Percentiles rank a stretch among this genome's conserved stretches.
Evolutionary conservation across 2,888 invertebrate genomes (phyloP).

Genomic region (Aspidiotus destructor): DNA sequence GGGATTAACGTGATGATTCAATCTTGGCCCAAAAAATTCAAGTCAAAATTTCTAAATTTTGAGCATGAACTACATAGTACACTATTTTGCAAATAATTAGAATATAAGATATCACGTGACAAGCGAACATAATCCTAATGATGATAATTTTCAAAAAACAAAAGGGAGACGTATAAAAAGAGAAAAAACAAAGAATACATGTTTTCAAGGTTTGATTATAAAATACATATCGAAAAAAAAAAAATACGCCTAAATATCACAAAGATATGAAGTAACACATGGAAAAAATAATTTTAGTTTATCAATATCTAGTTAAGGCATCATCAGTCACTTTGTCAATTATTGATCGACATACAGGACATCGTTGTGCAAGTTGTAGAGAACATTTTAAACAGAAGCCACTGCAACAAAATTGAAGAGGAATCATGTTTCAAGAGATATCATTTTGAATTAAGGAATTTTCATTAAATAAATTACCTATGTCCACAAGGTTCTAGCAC

Average conservation of each 20-base stretch:
- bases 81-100: neutral
- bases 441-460: too few species aligned
- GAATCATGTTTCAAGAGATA: neutral
- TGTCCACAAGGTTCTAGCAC: slow-evolving; percentile 72
- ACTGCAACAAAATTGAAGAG: slow-evolving; percentile 45
- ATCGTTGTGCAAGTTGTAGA: slow-evolving; percentile 59
- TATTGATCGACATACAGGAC: slow-evolving; percentile 74
- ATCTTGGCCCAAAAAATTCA: too few species aligned
- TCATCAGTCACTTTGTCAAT: slow-evolving; percentile 42
- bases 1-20: too few species aligned
- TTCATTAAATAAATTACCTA: slow-evolving; percentile 49
- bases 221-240: slow-evolving; percentile 18
- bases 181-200: neutral
- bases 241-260: slow-evolving; percentile 24
- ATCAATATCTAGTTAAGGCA: slow-evolving; percentile 15
- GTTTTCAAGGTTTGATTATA: slow-evolving; percentile 17
- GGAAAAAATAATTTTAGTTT: neutral
- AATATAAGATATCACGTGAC: slow-evolving; percentile 6
- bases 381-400: slow-evolving; percentile 78
- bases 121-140: neutral
- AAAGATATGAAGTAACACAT: slow-evolving; percentile 9
- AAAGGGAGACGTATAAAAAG: neutral
- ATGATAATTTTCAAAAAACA: too few species aligned
- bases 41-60: too few species aligned
- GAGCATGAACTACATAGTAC: too few species aligned